Evolutionary conservation across 2,113 vertebrate genomes (phyloP), one percentile per base, ranked within the genome.

Genomic region (Haplochromis burtoni): DNA sequence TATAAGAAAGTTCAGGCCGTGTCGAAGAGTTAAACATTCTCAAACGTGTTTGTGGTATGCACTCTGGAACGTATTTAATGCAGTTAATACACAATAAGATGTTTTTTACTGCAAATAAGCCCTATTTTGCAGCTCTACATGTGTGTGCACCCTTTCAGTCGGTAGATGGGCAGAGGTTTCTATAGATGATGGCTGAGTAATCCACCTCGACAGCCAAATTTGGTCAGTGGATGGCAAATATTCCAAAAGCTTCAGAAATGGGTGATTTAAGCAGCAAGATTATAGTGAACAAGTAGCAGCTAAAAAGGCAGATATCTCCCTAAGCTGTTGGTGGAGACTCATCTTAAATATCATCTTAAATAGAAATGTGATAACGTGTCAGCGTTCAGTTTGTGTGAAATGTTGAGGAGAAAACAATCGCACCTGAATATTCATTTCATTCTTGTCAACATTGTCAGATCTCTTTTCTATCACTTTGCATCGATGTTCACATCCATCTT

Each of bases 101-200:
- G 38, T 26, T 14, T 47, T 45, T 4, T 29, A 26, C 40, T 76
- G 68, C 24, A 19, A 47, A 76, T 76, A 19, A 19, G 14, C 40
- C 14, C 68, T 76, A 17, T 10, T 45, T 73, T 4, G 40, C 40
- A 17, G 13, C 40, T 17, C n/a, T 76, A 45, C 24, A 17, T 76
- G 21, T 16, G 24, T 2, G 42, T 47, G 42, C 14, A 76, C 24
- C 9, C 16, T 17, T 49, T 45, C 21, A 26, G 21, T 73, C 1
- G 14, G 11, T 76, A 29, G 68, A 73, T 73, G 21, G 4, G 13
- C 14, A 0, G 68, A 45, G 0, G 40, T 45, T 26, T 47, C 40
- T 45, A 47, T 47, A 47, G 14, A 17, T 76, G 9, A 17, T 47
- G 0, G 68, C 40, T 29, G 40, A 49, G 24, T 26, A 47, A 76